Evolutionary conservation across 2,113 vertebrate species (phyloP), one percentile per base, ranked within the genome.

Genomic region (Lepidothrix coronata): DNA sequence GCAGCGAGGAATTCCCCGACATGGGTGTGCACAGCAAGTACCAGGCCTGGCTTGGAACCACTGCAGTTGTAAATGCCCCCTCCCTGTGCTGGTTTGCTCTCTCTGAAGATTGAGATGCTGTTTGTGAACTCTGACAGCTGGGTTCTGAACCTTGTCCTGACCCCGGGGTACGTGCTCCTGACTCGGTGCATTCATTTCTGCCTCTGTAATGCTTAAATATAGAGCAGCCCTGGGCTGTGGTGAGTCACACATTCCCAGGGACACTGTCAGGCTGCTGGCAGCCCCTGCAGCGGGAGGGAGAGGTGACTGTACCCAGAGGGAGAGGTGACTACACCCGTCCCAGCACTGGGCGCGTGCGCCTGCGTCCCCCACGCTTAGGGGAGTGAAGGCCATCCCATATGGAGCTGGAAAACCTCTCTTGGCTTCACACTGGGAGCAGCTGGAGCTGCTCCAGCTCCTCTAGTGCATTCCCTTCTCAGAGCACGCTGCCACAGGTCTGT

Each of bases 401-500:
- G 57, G 27, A 67, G 73, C 78, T 71, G 78, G 55, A 46, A 71
- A 41, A 91, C 1, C 22, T 20, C 55, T 49, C 49, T 15, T 28
- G 78, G 48, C 57, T 41, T 58, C 6, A 11, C 19, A 8, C 0
- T 15, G 12, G 51, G 39, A 41, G 61, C 55, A n/a, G 33, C 31
- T 58, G 55, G 35, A 62, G 41, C 54, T 31, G 75, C 28, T 46
- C 11, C 62, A 5, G 65, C 43, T 51, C 17, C 37, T 41, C 52
- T 1, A 11, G 33, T 6, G 35, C 27, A 0, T 48, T 68, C 39
- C 44, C 39, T 27, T 65, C 33, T 4, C 30, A 3, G 23, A 24
- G 54, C 54, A 5, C 3, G 0, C 22, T 16, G 54, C 11, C 5
- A 0, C 0, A 16, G 33, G 46, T 7, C 6, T 1, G 2, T 43